These are phyloP conservation scores for Melipona bicolor DNA, from an alignment of 2,888 invertebrate genomes.

Conservation along the genomic window DNA sequence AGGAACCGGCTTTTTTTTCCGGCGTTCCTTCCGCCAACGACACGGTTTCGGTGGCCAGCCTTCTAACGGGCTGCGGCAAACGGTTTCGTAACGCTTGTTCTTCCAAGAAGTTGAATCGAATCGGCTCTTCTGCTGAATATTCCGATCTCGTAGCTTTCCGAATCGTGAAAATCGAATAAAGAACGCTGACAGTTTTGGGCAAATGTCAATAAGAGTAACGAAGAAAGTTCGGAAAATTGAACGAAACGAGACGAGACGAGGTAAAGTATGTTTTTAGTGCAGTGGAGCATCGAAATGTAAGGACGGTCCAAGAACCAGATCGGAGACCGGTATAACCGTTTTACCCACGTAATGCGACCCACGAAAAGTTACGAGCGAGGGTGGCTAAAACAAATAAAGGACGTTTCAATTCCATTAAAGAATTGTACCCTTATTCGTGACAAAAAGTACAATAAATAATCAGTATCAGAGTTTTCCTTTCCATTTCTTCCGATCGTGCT, in stretches of 20 bases:
- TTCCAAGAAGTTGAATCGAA: conserved; percentile 11
- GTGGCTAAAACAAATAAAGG: conserved; percentile 3
- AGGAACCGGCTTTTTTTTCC: conserved; percentile 52
- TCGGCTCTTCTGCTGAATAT: conserved; percentile 6
- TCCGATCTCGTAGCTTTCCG: neutral
- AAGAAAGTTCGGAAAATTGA: neutral
- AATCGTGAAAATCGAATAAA: neutral
- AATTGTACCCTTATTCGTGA: neutral
- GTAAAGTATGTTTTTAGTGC: conserved; percentile 45
- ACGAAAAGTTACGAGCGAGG: conserved; percentile 24
- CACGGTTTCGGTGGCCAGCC: conserved; percentile 42
- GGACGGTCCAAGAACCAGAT: conserved; percentile 42
- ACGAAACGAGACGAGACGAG: neutral
- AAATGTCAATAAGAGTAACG: too few species aligned
- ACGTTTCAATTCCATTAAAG: neutral
- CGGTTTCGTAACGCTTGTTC: conserved; percentile 29
- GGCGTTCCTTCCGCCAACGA: conserved; percentile 46
- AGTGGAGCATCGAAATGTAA: conserved; percentile 33
- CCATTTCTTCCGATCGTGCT: neutral
- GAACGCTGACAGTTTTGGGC: neutral
- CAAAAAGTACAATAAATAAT: neutral
- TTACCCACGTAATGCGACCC: conserved; percentile 9
- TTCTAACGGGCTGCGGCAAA: conserved; percentile 46
- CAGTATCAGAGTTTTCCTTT: neutral
- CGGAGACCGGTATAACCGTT: conserved; percentile 46